Percentiles rank a stretch among this genome's conserved stretches.
Evolutionary conservation across 2,113 vertebrate genomes (phyloP).

Genomic region (Odontophorus gujanensis): DNA sequence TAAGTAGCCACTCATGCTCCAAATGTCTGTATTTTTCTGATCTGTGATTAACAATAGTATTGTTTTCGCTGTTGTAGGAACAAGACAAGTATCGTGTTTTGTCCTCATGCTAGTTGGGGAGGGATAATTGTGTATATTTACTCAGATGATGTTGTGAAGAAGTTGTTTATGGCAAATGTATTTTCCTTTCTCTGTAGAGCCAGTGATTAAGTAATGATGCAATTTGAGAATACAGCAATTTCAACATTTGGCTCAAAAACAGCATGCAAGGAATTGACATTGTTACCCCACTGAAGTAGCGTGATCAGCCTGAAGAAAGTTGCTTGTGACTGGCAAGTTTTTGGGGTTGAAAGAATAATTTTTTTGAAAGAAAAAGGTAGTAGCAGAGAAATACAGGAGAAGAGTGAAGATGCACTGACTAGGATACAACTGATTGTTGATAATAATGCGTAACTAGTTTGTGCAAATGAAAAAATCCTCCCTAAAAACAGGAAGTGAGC

Average conservation of each 20-base stretch:
- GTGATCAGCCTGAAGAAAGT: background rate
- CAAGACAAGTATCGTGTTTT: background rate
- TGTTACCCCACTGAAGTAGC: background rate
- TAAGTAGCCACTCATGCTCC: slow-evolving; percentile 3
- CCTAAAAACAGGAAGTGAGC: background rate
- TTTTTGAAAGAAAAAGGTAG: background rate
- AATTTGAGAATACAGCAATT: background rate
- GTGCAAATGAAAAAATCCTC: background rate
- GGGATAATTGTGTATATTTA: background rate
- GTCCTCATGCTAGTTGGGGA: background rate
- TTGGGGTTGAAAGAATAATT: background rate
- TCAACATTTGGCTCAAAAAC: background rate
- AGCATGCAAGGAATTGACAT: background rate
- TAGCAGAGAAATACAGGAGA: background rate
- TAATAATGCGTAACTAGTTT: background rate
- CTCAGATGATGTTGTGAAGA: background rate
- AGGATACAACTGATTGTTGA: background rate
- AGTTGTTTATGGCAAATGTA: background rate
- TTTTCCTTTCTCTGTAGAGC: slow-evolving; percentile 15
- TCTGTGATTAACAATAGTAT: background rate
- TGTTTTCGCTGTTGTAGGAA: background rate
- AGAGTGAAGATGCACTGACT: background rate
- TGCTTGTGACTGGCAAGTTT: background rate
- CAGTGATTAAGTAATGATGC: background rate
- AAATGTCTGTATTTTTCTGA: slow-evolving; percentile 11